Evolutionary conservation across 2,113 vertebrate species (phyloP).

Genomic region (Eptesicus fuscus): DNA sequence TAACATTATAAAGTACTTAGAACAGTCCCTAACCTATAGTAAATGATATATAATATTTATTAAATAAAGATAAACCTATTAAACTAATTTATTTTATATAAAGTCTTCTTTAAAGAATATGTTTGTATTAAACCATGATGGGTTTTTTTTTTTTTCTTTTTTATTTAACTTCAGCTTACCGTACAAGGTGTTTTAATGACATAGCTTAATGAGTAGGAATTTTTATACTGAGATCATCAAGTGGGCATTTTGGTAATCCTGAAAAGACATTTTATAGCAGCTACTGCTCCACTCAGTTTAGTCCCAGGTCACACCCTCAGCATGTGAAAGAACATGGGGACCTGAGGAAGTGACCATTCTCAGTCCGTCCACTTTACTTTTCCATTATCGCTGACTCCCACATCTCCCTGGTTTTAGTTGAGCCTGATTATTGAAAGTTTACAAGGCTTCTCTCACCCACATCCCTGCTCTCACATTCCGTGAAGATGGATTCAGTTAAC

Average conservation of each 20-base stretch:
- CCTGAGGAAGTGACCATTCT: background rate
- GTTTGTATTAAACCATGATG: background rate
- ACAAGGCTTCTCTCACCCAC: background rate
- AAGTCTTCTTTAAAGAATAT: background rate
- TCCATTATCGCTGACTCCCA: background rate
- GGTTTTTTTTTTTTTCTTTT: background rate
- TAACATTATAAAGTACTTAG: background rate
- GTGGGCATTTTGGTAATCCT: background rate
- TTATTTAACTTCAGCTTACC: background rate
- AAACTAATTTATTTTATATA: background rate
- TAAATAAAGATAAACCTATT: constrained; percentile 4
- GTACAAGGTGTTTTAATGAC: background rate
- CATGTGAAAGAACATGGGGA: background rate
- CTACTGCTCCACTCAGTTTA: background rate
- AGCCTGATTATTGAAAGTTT: background rate
- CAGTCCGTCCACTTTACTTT: background rate
- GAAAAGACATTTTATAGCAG: background rate
- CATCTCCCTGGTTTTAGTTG: background rate
- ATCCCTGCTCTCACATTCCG: background rate
- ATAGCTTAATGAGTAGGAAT: background rate
- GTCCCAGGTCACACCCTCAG: background rate
- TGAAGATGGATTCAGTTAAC: background rate
- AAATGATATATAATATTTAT: background rate
- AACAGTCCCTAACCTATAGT: background rate
- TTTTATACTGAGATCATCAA: constrained; percentile 18